These are phyloP conservation scores for Nemopilema nomurai DNA, from an alignment of 30 jellyfish, hydroid and myxozoan genomes.

Conservation along the genomic window DNA sequence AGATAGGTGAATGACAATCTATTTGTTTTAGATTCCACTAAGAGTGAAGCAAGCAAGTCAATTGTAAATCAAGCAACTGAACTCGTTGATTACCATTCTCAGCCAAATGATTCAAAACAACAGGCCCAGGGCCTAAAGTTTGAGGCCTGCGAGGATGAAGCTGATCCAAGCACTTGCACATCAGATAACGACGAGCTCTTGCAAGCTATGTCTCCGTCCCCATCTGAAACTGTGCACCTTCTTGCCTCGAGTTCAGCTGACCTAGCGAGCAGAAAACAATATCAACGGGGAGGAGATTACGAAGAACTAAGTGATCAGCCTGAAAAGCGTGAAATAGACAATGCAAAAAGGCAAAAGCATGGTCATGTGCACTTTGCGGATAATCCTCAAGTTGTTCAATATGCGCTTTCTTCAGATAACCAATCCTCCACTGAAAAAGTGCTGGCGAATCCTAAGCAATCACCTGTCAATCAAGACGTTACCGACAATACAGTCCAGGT, in stretches of 20 bases:
- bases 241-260: constrained; percentile 2
- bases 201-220: not conserved
- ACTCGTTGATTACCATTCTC: no score
- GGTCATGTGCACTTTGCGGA: not conserved
- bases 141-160: not conserved
- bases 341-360: not conserved
- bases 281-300: not conserved
- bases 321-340: not conserved
- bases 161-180: not conserved
- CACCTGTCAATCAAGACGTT: no score
- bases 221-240: not conserved
- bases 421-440: no score
- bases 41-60: no score
- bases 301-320: not conserved
- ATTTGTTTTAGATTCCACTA: no score
- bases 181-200: not conserved
- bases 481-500: not conserved
- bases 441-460: no score
- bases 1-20: no score
- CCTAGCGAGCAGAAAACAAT: not conserved
- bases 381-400: not conserved
- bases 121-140: not conserved
- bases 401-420: not conserved
- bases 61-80: no score
- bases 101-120: no score